Percentiles rank a stretch among this genome's conserved stretches.
These are phyloP conservation scores for Aphidoletes aphidimyza DNA, from an alignment of 2,888 invertebrate genomes.

Conservation along the genomic window DNA sequence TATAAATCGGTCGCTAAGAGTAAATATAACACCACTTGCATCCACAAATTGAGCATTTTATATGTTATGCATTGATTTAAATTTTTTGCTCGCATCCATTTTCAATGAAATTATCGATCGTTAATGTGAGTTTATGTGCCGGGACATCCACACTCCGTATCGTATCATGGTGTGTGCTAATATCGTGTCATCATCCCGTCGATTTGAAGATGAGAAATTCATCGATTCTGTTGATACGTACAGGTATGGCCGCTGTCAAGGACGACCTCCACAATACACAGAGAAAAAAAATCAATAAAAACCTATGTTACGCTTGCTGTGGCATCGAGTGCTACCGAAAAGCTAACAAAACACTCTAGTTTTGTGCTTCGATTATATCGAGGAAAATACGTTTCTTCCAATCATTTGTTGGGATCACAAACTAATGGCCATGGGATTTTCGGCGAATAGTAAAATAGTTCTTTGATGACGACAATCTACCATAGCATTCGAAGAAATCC, in stretches of 20 bases:
- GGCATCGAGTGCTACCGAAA: no score
- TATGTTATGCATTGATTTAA: not conserved
- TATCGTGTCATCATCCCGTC: not conserved
- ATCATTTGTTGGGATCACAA: not conserved
- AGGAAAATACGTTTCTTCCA: no score
- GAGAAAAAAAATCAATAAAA: not conserved
- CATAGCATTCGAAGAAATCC: slow-evolving; percentile 21
- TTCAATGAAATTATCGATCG: slow-evolving; percentile 16
- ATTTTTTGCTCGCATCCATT: not conserved
- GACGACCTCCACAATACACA: not conserved
- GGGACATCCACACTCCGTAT: not conserved
- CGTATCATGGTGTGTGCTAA: not conserved
- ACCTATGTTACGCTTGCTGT: no score
- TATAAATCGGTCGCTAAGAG: not conserved
- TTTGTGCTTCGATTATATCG: no score
- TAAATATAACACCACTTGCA: not conserved
- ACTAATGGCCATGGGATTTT: not conserved
- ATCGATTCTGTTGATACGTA: no score
- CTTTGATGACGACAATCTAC: no score
- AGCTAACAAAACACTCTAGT: no score
- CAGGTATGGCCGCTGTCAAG: not conserved
- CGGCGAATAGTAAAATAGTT: not conserved
- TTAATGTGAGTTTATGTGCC: not conserved
- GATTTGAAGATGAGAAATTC: not conserved
- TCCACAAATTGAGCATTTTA: not conserved